Evolutionary conservation across 2,113 vertebrate species (phyloP), one percentile per base, ranked within the genome.

Genomic region (Atrichornis clamosus): DNA sequence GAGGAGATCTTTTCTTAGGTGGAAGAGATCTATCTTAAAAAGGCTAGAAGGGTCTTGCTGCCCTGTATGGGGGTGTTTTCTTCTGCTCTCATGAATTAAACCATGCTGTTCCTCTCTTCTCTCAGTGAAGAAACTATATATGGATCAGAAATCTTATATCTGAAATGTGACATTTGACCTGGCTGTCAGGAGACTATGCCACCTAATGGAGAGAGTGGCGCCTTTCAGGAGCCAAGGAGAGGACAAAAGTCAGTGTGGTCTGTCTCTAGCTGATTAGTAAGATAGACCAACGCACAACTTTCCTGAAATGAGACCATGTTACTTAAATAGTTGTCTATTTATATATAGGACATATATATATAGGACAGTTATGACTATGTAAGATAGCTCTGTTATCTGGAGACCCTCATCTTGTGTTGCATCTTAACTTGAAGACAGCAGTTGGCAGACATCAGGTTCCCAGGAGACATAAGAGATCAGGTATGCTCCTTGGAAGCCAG

Each of bases 81-180:
- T 68, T 79, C 37, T 46, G 32, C 20, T 74, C 69, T 73, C 58
- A 28, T 80, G 23, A 84, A 46, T 47, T 65, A 76, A 84, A 3
- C 4, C 0, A 1, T 53, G 8, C 4, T 55, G 6, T 41, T 7
- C 15, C 8, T 77, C 24, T 64, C 4, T 11, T 52, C 2, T 69
- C 21, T 81, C 9, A 33, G 7, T 15, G 1, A 9, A 21, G 60
- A 58, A 22, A 4, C 4, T 42, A 50, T 37, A 28, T 22, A 23
- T n/a, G n/a, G n/a, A n/a, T n/a, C 2, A 62, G 7, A 77, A 65
- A 30, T 33, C 4, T 53, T 46, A 9, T 11, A 6, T 20, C 23
- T 83, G 14, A 17, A 24, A 72, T 79, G 11, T 32, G 50, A 20
- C 16, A 41, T 23, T 42, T 69, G 26, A 53, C 16, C 33, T 10